These are phyloP conservation scores for Chondrilla cf. caribensis DNA, from an alignment of 37 sponge, comb jelly and placozoan genomes.

Conservation along the genomic window DNA sequence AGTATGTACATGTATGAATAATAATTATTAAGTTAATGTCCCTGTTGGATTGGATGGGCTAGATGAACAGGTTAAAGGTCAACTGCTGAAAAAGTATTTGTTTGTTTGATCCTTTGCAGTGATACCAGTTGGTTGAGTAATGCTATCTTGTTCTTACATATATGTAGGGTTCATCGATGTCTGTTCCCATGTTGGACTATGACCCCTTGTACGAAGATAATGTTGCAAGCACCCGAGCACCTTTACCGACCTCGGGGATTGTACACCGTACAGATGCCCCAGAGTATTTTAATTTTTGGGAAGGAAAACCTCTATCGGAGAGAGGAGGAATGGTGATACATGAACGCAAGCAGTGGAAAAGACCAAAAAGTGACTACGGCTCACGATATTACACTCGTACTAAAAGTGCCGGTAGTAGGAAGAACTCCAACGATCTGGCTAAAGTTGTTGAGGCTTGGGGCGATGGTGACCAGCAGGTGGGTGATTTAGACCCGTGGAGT, in stretches of 20 bases:
- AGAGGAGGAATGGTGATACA: conserved; percentile 40
- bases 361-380: conserved; percentile 77
- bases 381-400: conserved; percentile 13
- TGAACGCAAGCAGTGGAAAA: conserved; percentile 46
- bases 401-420: conserved; percentile 17
- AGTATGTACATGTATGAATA: too few relatives aligned
- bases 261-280: conserved; percentile 51
- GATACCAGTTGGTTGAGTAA: too few relatives aligned
- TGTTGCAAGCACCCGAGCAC: background rate
- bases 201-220: background rate
- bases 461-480: background rate
- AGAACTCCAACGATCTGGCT: background rate
- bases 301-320: conserved; percentile 54
- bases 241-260: background rate
- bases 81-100: too few relatives aligned
- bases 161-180: conserved; percentile 8
- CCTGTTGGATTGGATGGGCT: too few relatives aligned
- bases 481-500: background rate
- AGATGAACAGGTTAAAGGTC: too few relatives aligned
- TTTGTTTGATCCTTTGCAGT: too few relatives aligned
- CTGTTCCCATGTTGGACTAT: background rate
- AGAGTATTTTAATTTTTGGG: conserved; percentile 75
- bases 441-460: background rate
- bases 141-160: too few relatives aligned
- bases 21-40: too few relatives aligned